These are phyloP conservation scores for Neodiprion virginianus DNA, from an alignment of 1,140 invertebrate genomes.

Conservation along the genomic window DNA sequence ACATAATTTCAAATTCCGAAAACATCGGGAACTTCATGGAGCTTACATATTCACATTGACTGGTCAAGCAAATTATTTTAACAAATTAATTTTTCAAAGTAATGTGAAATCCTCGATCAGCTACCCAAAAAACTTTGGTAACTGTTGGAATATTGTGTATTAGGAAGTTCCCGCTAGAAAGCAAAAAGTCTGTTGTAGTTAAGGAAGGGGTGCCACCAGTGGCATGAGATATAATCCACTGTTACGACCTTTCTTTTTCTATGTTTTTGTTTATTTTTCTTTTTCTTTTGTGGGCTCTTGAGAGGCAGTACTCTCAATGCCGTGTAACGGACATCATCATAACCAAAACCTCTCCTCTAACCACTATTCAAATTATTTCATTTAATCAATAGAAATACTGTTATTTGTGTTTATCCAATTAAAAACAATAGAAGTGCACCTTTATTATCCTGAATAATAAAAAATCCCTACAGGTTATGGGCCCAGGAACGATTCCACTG, in stretches of 20 bases:
- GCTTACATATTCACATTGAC: too few relatives aligned
- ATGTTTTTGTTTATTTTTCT: neutral
- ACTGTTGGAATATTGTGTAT: neutral
- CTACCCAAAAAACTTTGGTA: too few relatives aligned
- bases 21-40: too few relatives aligned
- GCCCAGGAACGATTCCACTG: conserved; percentile 5
- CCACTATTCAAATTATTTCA: neutral
- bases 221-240: conserved; percentile 4
- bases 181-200: neutral
- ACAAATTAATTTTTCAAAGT: too few relatives aligned
- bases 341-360: neutral
- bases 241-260: neutral
- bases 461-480: conserved; percentile 13
- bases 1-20: too few relatives aligned
- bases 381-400: too few relatives aligned
- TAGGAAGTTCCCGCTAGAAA: neutral
- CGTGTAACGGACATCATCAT: neutral
- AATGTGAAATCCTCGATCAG: too few relatives aligned
- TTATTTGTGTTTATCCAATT: too few relatives aligned
- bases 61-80: too few relatives aligned
- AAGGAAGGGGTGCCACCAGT: neutral
- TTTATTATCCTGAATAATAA: neutral
- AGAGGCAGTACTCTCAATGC: neutral
- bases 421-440: too few relatives aligned
- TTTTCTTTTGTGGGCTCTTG: neutral